Evolutionary conservation across 2,113 vertebrate genomes (phyloP).

Genomic region (Vimba vimba): DNA sequence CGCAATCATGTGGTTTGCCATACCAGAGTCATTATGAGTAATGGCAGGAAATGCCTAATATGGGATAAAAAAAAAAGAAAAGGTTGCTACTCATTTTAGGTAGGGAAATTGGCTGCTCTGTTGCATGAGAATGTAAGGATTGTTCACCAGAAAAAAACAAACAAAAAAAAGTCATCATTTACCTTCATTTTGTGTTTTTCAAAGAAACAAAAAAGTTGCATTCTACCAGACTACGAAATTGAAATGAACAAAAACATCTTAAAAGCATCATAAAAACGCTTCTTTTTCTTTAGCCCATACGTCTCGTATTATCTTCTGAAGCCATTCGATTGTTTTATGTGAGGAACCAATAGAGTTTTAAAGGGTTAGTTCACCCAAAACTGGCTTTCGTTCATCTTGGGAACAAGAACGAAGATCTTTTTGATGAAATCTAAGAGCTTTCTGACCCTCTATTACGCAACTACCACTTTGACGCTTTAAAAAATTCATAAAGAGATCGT

Average conservation of each 20-base stretch:
- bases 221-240: background rate
- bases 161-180: background rate
- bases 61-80: background rate
- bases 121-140: too few species aligned
- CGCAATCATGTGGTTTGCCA: background rate
- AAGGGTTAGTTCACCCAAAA: too few species aligned
- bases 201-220: background rate
- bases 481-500: too few species aligned
- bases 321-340: background rate
- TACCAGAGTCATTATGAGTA: background rate
- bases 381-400: too few species aligned
- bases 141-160: background rate
- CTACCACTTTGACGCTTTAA: too few species aligned
- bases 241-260: constrained; percentile 2
- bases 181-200: background rate
- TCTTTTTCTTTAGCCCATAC: too few species aligned
- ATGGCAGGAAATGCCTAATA: background rate
- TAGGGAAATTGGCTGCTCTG: background rate
- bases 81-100: constrained; percentile 1
- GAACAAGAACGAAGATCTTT: too few species aligned
- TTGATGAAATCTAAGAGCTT: too few species aligned
- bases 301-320: too few species aligned
- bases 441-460: too few species aligned
- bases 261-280: background rate
- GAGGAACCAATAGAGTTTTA: background rate